Percentiles rank a stretch among this genome's conserved stretches.
phyloP scores from a whole-genome alignment of 92 coral and sea anemone genomes.

The Bergia puertoricense region DNA sequence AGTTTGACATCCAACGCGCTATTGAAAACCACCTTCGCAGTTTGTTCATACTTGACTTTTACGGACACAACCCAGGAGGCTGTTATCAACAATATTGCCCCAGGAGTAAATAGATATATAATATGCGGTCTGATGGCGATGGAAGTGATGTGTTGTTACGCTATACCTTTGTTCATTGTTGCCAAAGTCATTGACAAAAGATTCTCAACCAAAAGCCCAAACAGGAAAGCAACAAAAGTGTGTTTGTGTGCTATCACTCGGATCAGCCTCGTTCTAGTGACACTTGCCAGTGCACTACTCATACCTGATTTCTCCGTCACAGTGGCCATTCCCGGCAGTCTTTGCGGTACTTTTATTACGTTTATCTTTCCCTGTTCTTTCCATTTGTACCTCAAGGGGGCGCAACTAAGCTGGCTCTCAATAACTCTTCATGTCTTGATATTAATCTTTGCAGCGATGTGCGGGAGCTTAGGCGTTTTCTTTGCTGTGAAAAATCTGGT shows the following conservation, averaged over 20 bases:
- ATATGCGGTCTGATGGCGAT: constrained; percentile 35
- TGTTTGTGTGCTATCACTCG: constrained; percentile 5
- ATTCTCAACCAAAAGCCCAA: neutral
- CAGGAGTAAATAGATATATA: constrained; percentile 21
- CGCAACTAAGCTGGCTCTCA: constrained; percentile 21
- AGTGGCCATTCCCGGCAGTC: constrained; percentile 42
- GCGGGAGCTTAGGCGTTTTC: constrained; percentile 42
- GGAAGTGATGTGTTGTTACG: constrained; percentile 39
- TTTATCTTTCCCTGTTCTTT: constrained; percentile 36
- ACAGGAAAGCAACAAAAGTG: constrained; percentile 6
- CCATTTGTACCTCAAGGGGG: constrained; percentile 21
- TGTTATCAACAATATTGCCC: constrained; percentile 40
- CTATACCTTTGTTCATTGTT: constrained; percentile 25
- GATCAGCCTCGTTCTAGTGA: constrained; percentile 17
- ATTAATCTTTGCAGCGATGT: constrained; percentile 2
- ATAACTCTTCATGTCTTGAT: constrained; percentile 11
- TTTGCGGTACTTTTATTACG: constrained; percentile 38
- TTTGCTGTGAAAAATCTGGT: constrained; percentile 23
- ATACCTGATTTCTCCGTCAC: constrained; percentile 40
- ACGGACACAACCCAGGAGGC: constrained; percentile 25
- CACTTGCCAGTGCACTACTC: constrained; percentile 20
- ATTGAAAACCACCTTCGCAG: constrained; percentile 34
- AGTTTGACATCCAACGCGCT: constrained; percentile 37
- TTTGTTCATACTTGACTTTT: constrained; percentile 32
- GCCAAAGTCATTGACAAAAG: constrained; percentile 26